Evolutionary conservation across 2,113 vertebrate species (phyloP).

Genomic region (Calcarius ornatus): DNA sequence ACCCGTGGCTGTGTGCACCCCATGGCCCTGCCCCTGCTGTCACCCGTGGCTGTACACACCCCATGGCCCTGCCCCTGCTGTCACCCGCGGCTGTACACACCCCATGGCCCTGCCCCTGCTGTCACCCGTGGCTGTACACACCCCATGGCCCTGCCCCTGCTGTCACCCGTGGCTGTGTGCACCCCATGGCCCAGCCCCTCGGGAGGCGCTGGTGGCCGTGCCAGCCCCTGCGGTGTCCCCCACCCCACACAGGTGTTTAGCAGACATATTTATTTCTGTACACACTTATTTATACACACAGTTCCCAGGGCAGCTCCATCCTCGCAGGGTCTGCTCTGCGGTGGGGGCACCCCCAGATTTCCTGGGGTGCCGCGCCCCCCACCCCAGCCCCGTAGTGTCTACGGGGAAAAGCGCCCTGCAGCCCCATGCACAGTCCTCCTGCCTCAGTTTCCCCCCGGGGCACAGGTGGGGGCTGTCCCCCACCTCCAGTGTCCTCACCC

Average conservation of each 20-base stretch:
- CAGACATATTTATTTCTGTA: conserved; percentile 72
- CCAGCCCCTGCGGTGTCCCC: neutral
- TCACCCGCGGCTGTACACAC: fast-evolving
- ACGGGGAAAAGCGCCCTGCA: neutral
- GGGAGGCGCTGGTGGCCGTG: fast-evolving
- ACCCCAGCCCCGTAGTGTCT: neutral
- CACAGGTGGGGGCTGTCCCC: neutral
- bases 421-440: neutral
- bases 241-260: neutral
- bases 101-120: neutral
- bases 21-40: no score
- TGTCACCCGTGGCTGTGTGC: neutral
- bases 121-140: neutral
- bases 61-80: fast-evolving
- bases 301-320: neutral
- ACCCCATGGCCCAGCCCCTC: fast-evolving
- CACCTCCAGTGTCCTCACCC: neutral
- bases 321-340: neutral
- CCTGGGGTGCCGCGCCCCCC: neutral
- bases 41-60: no score
- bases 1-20: no score
- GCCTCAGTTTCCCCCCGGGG: neutral
- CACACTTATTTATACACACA: conserved; percentile 65
- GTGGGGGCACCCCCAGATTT: neutral
- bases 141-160: neutral